Evolutionary conservation across 1,140 invertebrate species (phyloP), one percentile per base, ranked within the genome.

Genomic region (Pteromalus puparum): DNA sequence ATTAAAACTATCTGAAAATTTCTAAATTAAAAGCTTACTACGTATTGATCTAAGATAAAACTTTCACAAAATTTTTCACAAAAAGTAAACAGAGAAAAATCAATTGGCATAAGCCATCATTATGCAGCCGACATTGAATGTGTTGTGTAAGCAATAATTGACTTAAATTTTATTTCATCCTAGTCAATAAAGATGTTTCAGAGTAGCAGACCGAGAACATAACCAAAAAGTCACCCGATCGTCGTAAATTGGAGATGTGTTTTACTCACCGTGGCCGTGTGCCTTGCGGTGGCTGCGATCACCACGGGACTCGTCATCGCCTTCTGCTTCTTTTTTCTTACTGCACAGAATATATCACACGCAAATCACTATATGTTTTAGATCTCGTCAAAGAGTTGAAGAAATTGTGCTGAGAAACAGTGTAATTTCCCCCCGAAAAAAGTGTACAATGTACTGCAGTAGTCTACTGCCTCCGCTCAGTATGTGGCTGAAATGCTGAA

Each of bases 231-330:
- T 26, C 18, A 10, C 12, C 38, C 1, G 9, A 34, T 67, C 18
- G 46, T 10, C 1, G 30, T 6, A 18, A 6, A 75, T 15, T 6
- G 24, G 7, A n/a, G 30, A n/a, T 3, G n/a, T 48, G 28, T 76
- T 76, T 61, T 42, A 88, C 95, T 95, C 93, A 97, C 96, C 89
- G 96, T 97, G 26, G 96, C 96, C 13, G 96, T 96, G 87, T 97
- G 96, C 93, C 96, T 96, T 83, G 94, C 94, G 74, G 96, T 95
- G 85, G 96, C 96, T 86, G 95, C 94, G 87, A 97, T 94, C 89
- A 97, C 94, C 83, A 97, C 96, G 82, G 96, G 96, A 91, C 94
- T 95, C 86, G 95, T 92, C 94, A 95, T 95, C 82, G 83, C 89
- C 70, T 82, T 74, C 82, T 82, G 76, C 42, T 88, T 88, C 61